Conservation (phyloP, 1,140 invertebrate species). For the Drosophila athabasca region DNA sequence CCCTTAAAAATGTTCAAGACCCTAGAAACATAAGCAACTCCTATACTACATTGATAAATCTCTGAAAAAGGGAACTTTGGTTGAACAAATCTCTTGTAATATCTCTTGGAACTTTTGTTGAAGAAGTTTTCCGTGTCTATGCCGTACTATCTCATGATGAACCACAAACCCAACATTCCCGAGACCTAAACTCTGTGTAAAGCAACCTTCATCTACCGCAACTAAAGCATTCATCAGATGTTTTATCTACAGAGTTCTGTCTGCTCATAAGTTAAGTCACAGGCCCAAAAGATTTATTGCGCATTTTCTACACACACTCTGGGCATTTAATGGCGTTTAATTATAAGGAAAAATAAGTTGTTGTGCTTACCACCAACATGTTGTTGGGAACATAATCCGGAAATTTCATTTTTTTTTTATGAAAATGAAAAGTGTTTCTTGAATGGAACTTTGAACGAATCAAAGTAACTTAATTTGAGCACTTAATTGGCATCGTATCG, state of each 20-base stretch:
- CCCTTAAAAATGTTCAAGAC: too few relatives aligned
- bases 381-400: constrained; percentile 81
- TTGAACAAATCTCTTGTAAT: too few relatives aligned
- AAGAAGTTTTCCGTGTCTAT: too few relatives aligned
- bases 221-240: constrained; percentile 25
- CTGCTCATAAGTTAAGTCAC: constrained; percentile 48
- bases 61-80: too few relatives aligned
- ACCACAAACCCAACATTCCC: too few relatives aligned
- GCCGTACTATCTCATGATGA: too few relatives aligned
- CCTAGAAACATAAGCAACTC: too few relatives aligned
- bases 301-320: constrained; percentile 40
- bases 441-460: constrained; percentile 50
- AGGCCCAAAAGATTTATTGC: constrained; percentile 58
- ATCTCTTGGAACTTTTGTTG: too few relatives aligned
- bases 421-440: too few relatives aligned
- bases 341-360: constrained; percentile 43
- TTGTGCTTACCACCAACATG: constrained; percentile 76
- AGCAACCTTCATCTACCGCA: constrained; percentile 20
- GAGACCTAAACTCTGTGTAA: constrained; percentile 15
- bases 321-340: constrained; percentile 40
- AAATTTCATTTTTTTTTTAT: constrained; percentile 67
- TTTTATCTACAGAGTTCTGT: constrained; percentile 15
- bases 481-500: constrained; percentile 57
- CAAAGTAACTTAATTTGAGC: constrained; percentile 65
- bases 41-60: too few relatives aligned